phyloP scores from a whole-genome alignment of 2,113 vertebrate species.

The Ondatra zibethicus region DNA sequence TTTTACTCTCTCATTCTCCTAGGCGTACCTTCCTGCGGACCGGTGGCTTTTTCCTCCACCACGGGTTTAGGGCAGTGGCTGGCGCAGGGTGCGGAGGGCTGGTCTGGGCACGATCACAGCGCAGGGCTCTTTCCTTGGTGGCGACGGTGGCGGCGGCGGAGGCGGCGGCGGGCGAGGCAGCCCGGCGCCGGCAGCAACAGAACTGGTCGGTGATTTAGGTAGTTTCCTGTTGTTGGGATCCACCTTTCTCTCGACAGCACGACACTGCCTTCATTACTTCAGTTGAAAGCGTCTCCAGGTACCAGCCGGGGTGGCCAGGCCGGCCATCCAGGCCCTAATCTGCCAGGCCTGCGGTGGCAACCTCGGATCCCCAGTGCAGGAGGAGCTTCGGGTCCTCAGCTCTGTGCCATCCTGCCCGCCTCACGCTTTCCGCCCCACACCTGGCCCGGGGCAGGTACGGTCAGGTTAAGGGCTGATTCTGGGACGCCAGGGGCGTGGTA shows the following conservation, averaged over 20 bases:
- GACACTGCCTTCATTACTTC: slow-evolving; percentile 99
- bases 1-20: not conserved
- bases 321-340: slow-evolving; percentile 26
- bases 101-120: slow-evolving; percentile 11
- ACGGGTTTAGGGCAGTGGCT: not conserved
- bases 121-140: slow-evolving; percentile 37
- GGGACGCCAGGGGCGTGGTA: slow-evolving; percentile 78
- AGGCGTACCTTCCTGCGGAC: slow-evolving; percentile 23
- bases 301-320: slow-evolving; percentile 66
- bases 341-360: slow-evolving; percentile 73
- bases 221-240: slow-evolving; percentile 99
- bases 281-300: slow-evolving; percentile 94
- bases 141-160: slow-evolving; percentile 22
- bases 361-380: slow-evolving; percentile 71
- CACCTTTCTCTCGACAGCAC: slow-evolving; percentile 97
- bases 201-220: slow-evolving; percentile 99
- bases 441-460: slow-evolving; percentile 63
- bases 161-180: slow-evolving; percentile 53
- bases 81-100: slow-evolving; percentile 62
- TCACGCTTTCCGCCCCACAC: not conserved
- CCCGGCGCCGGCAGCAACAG: slow-evolving; percentile 80
- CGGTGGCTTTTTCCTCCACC: not conserved
- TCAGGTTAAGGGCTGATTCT: slow-evolving; percentile 54
- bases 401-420: slow-evolving; percentile 60
- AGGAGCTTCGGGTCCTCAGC: slow-evolving; percentile 70